Percentiles rank a stretch among this genome's conserved stretches.
phyloP scores from a whole-genome alignment of 2,113 vertebrate genomes.

The Sebastes fasciatus region DNA sequence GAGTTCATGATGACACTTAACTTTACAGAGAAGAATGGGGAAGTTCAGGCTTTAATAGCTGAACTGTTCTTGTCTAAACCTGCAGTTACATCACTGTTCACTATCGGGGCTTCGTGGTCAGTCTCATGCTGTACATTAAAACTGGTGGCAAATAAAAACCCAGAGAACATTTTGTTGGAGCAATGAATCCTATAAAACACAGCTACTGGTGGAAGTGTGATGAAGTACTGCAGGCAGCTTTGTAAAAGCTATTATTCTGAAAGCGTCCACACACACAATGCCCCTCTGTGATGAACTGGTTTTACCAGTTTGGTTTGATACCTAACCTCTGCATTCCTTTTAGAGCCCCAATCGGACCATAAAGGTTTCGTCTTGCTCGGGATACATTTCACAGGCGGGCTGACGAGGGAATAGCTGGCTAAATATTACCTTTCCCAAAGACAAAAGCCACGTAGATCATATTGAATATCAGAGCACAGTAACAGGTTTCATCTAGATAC shows the following conservation, averaged over 20 bases:
- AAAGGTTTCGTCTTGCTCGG: conserved; percentile 21
- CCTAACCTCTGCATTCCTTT: conserved; percentile 35
- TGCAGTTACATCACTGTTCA: not conserved
- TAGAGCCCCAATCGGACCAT: conserved; percentile 23
- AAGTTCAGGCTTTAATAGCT: not conserved
- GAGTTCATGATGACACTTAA: not conserved
- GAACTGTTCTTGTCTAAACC: not conserved
- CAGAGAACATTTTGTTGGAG: not conserved
- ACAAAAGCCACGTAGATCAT: conserved; percentile 16
- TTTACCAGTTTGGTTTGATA: conserved; percentile 47
- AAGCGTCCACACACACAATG: not conserved
- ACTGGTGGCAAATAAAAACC: not conserved
- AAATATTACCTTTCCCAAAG: conserved; percentile 19
- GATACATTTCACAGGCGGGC: not conserved
- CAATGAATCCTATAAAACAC: not conserved
- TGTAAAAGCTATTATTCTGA: conserved; percentile 34
- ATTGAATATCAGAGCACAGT: conserved; percentile 13
- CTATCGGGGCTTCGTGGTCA: not conserved
- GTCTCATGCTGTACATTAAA: not conserved
- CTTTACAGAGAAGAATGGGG: not conserved
- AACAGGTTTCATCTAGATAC: conserved; percentile 11
- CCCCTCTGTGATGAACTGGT: conserved; percentile 47
- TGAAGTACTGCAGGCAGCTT: not conserved
- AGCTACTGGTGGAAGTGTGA: conserved; percentile 9
- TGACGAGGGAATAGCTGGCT: conserved; percentile 2